A percentile compares a stretch with the other conserved stretches of the same genome.
Conservation (phyloP, 2,797 vertebrate genomes). For the Pangasius djambal region DNA sequence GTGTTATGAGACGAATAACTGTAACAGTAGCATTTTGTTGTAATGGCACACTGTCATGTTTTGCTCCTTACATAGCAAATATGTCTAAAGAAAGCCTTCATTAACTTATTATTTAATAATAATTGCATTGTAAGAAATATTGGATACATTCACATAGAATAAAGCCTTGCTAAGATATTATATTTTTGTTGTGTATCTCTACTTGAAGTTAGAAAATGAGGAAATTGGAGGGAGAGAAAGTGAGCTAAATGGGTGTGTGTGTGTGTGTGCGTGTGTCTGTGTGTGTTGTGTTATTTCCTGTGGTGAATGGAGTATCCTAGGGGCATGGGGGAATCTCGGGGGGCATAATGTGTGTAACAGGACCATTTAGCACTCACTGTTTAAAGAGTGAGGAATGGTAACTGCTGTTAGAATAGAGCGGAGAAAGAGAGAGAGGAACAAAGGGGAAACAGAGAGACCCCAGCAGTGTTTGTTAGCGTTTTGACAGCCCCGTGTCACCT, state of each 20-base stretch:
- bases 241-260: neutral
- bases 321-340: constrained; percentile 36
- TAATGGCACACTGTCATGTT: neutral
- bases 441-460: neutral
- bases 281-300: constrained; percentile 8
- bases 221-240: neutral
- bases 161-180: neutral
- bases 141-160: neutral
- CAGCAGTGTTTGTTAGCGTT: neutral
- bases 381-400: constrained; percentile 55
- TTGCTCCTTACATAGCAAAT: neutral
- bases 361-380: constrained; percentile 51
- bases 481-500: neutral
- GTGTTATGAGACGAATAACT: neutral
- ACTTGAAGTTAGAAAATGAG: neutral
- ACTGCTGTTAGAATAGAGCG: constrained; percentile 28
- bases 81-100: neutral
- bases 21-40: neutral
- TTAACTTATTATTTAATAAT: neutral
- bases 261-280: neutral
- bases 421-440: neutral
- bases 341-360: constrained; percentile 50
- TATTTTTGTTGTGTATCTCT: neutral
- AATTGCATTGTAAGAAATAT: neutral
- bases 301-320: constrained; percentile 21